A percentile compares a stretch with the other conserved stretches of the same genome.
Conservation (phyloP, 2,113 vertebrate genomes). For the Orthonyx spaldingii region DNA sequence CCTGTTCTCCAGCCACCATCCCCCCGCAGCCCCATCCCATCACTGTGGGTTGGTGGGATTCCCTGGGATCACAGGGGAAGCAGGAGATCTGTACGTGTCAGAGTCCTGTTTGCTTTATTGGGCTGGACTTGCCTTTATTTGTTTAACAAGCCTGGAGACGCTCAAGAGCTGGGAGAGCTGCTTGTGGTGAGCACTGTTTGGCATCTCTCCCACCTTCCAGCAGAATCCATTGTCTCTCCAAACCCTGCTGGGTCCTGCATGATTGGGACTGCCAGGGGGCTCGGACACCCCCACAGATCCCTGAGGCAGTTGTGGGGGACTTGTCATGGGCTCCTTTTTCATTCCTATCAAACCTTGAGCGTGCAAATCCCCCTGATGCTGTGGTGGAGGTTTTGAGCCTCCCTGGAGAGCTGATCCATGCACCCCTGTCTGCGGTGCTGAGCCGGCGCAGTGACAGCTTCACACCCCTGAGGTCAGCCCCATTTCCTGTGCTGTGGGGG, state of each 20-base stretch:
- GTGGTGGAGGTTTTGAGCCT: background rate
- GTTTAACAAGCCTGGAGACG: background rate
- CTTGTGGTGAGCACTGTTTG: background rate
- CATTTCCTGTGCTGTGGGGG: rapidly evolving
- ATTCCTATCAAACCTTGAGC: background rate
- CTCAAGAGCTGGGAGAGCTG: background rate
- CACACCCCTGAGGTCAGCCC: background rate
- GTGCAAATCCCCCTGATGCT: background rate
- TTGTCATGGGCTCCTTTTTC: rapidly evolving
- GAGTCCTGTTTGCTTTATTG: conserved; percentile 54
- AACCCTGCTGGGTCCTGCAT: background rate
- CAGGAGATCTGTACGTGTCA: background rate
- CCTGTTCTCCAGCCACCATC: background rate
- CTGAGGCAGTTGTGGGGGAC: background rate
- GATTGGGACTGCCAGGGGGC: background rate
- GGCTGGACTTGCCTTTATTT: conserved; percentile 57
- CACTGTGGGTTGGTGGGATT: background rate
- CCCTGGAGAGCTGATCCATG: background rate
- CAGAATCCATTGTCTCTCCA: background rate
- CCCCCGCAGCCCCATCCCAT: background rate
- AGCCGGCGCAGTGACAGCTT: background rate
- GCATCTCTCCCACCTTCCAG: background rate
- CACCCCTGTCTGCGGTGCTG: background rate
- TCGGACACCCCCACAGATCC: rapidly evolving
- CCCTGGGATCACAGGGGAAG: background rate